Conservation (phyloP, 2,888 invertebrate species). For the Acanthoscelides obtectus region DNA sequence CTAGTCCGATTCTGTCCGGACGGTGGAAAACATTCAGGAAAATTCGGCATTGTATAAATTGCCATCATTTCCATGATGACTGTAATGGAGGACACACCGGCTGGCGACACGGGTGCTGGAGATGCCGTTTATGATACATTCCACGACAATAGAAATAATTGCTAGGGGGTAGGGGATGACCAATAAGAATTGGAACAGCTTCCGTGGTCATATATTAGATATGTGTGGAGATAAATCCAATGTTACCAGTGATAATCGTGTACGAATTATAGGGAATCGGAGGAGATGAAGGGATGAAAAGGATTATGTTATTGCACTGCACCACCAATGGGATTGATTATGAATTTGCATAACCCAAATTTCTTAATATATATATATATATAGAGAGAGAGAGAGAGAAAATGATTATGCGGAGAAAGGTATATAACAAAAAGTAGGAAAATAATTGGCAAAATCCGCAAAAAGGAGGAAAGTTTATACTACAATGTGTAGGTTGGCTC, state of each 20-base stretch:
- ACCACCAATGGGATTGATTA: too few species aligned
- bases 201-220: not conserved
- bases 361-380: too few species aligned
- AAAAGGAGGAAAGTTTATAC: too few species aligned
- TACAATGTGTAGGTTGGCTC: too few species aligned
- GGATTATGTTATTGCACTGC: not conserved
- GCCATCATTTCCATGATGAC: not conserved
- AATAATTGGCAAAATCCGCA: too few species aligned
- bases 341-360: too few species aligned
- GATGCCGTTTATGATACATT: not conserved
- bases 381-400: too few species aligned
- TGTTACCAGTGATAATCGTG: not conserved
- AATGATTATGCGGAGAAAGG: too few species aligned
- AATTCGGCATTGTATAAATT: not conserved
- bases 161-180: not conserved
- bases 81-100: not conserved
- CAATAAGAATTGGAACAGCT: not conserved
- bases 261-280: too few species aligned
- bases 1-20: not conserved
- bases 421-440: too few species aligned
- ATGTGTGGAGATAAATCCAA: not conserved
- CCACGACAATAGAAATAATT: not conserved
- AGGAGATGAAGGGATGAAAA: not conserved
- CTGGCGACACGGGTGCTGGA: not conserved
- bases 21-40: not conserved